Percentiles rank a stretch among this genome's conserved stretches.
Conservation (phyloP, 2,888 invertebrate species). For the Drosophila paramelanica region DNA sequence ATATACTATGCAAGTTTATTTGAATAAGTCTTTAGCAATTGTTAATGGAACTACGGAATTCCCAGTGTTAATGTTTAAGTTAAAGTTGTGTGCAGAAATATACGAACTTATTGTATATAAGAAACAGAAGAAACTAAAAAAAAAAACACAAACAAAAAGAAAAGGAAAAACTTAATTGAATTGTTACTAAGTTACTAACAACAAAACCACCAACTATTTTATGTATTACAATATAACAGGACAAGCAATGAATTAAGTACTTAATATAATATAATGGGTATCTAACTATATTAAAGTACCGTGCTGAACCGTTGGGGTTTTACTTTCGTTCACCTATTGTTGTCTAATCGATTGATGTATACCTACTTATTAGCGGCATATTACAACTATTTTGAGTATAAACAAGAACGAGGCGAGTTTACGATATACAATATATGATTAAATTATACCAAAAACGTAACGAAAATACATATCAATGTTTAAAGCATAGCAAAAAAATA, state of each 20-base stretch:
- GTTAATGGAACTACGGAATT: constrained; percentile 29
- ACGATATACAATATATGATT: constrained; percentile 65
- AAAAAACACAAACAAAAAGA: background rate
- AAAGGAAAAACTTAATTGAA: constrained; percentile 35
- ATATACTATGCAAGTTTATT: constrained; percentile 17
- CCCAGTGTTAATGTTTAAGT: constrained; percentile 21
- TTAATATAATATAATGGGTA: constrained; percentile 12
- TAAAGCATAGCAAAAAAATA: constrained; percentile 60
- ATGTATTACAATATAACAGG: constrained; percentile 57
- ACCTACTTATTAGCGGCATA: constrained; percentile 60
- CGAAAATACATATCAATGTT: constrained; percentile 71
- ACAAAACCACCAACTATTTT: constrained; percentile 76
- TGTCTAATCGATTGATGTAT: constrained; percentile 61
- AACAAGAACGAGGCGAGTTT: constrained; percentile 36
- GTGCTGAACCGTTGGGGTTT: constrained; percentile 24
- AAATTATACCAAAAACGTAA: constrained; percentile 48
- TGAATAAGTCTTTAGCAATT: constrained; percentile 34
- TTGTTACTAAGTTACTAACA: constrained; percentile 61
- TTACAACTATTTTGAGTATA: constrained; percentile 56
- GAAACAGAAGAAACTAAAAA: constrained; percentile 1
- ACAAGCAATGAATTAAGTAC: constrained; percentile 32
- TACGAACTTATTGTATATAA: constrained; percentile 59
- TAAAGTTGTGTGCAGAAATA: background rate
- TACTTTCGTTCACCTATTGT: constrained; percentile 56
- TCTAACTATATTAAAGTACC: constrained; percentile 42